Evolutionary conservation across 2,113 vertebrate genomes (phyloP).

Genomic region (Hemiscyllium ocellatum): DNA sequence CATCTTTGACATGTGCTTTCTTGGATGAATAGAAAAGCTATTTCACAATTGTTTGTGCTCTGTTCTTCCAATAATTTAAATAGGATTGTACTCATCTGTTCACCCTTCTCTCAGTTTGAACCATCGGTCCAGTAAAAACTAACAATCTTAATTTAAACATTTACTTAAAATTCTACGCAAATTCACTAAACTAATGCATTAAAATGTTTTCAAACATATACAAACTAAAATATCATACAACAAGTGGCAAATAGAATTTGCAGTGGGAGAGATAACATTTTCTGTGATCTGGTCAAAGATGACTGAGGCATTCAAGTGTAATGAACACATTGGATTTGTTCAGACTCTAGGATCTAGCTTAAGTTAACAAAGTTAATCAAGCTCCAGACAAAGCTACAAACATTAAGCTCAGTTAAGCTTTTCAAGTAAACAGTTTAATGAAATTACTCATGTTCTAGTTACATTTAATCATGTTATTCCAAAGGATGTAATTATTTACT

Average conservation of each 20-base stretch:
- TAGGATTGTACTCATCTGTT: neutral
- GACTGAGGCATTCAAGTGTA: neutral
- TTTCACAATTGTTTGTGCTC: neutral
- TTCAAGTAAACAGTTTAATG: neutral
- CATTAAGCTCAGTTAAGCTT: neutral
- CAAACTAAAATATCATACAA: neutral
- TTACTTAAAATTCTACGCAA: neutral
- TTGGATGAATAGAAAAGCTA: neutral
- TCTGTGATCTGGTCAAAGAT: neutral
- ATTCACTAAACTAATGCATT: neutral
- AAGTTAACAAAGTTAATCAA: neutral
- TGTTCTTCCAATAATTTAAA: neutral
- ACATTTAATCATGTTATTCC: neutral
- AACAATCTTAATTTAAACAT: neutral
- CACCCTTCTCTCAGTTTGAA: neutral
- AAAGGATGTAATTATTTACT: slow-evolving; percentile 12
- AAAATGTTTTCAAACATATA: neutral
- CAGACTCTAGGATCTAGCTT: neutral
- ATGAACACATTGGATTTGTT: neutral
- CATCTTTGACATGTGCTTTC: neutral
- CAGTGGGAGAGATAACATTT: neutral
- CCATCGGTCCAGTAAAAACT: neutral
- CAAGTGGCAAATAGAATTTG: neutral
- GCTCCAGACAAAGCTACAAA: neutral
- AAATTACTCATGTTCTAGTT: neutral